A percentile compares a stretch with the other conserved stretches of the same genome.
Evolutionary conservation across 2,888 invertebrate genomes (phyloP).

Genomic region (Leptinotarsa haldemani): DNA sequence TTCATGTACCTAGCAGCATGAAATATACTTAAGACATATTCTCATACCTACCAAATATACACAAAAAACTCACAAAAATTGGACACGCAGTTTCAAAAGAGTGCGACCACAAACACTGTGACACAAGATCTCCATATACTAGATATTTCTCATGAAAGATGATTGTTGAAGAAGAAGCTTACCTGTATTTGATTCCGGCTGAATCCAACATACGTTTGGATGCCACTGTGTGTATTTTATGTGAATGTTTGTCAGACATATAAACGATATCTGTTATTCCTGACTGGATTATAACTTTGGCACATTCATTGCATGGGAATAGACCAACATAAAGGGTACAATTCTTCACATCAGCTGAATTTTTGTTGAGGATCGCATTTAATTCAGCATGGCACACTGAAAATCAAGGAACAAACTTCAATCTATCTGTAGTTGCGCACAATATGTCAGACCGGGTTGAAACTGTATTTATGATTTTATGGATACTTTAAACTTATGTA

Average conservation of each 20-base stretch:
- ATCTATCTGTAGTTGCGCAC: too few relatives aligned
- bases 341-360: constrained; percentile 78
- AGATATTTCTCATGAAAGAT: too few relatives aligned
- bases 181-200: constrained; percentile 78
- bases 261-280: constrained; percentile 85
- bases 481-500: too few relatives aligned
- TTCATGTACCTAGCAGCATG: too few relatives aligned
- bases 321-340: constrained; percentile 89
- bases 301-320: constrained; percentile 98
- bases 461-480: too few relatives aligned
- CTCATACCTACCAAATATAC: too few relatives aligned
- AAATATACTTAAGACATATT: too few relatives aligned
- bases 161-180: constrained; percentile 45
- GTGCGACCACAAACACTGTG: too few relatives aligned
- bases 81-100: too few relatives aligned
- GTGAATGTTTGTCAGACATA: constrained; percentile 83
- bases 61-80: too few relatives aligned
- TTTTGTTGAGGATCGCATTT: constrained; percentile 96
- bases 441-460: too few relatives aligned
- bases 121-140: too few relatives aligned
- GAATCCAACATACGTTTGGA: constrained; percentile 86
- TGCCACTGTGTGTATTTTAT: constrained; percentile 77
- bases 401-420: constrained; percentile 53
- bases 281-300: constrained; percentile 95
- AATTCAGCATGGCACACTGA: constrained; percentile 97